phyloP scores from a whole-genome alignment of 2,113 vertebrate genomes.

The Seriola aureovittata region DNA sequence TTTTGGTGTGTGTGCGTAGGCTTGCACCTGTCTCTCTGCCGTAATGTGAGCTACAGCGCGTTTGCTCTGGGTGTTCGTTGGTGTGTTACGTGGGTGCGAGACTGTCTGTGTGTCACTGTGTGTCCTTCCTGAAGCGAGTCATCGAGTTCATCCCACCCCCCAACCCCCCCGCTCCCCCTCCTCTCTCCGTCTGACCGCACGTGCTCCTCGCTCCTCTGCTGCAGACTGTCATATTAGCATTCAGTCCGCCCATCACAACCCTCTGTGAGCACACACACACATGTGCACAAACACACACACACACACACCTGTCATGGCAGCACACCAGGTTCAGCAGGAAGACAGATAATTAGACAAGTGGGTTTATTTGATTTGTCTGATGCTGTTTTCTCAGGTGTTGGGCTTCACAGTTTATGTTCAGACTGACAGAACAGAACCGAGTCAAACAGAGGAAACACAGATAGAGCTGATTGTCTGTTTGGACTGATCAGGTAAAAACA shows the following conservation, averaged over 20 bases:
- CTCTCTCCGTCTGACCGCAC: constrained; percentile 24
- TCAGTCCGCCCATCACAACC: constrained; percentile 38
- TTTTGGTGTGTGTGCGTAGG: background rate
- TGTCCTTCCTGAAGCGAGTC: constrained; percentile 69
- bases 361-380: constrained; percentile 29
- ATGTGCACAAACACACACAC: constrained; percentile 12
- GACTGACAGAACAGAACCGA: too few relatives aligned
- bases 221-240: constrained; percentile 67
- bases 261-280: constrained; percentile 19
- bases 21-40: constrained; percentile 2
- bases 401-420: background rate
- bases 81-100: constrained; percentile 2
- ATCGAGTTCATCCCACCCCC: constrained; percentile 56
- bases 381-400: background rate
- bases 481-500: too few relatives aligned
- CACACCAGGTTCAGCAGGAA: constrained; percentile 31
- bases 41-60: background rate
- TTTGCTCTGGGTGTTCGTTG: constrained; percentile 11
- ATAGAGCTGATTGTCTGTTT: too few relatives aligned
- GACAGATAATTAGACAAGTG: constrained; percentile 17
- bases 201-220: constrained; percentile 22
- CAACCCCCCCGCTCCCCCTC: constrained; percentile 7
- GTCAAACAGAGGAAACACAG: too few relatives aligned
- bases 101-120: constrained; percentile 15
- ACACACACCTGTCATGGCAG: constrained; percentile 32